Evolutionary conservation across 2,888 invertebrate genomes (phyloP).

Genomic region (Drosophila niveifrons): DNA sequence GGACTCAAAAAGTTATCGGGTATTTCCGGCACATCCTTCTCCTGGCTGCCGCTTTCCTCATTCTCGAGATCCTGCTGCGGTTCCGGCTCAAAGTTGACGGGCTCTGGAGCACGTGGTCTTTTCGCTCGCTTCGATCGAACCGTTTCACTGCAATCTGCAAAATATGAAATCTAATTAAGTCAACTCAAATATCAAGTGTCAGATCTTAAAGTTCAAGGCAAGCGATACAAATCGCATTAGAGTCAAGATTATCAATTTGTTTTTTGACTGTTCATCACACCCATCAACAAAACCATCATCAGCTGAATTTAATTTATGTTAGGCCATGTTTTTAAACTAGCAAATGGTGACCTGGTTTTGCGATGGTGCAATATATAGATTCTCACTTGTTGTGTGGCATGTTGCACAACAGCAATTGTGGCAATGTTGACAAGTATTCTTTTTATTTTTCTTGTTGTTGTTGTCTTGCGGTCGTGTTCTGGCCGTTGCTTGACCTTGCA

Average conservation of each 20-base stretch:
- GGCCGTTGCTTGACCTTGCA: slow-evolving; percentile 62
- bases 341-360: slow-evolving; percentile 47
- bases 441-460: too few relatives aligned
- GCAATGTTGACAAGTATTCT: slow-evolving; percentile 51
- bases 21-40: slow-evolving; percentile 86
- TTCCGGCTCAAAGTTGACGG: slow-evolving; percentile 84
- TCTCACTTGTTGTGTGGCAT: slow-evolving; percentile 23
- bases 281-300: slow-evolving; percentile 18
- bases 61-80: slow-evolving; percentile 86
- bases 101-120: slow-evolving; percentile 87
- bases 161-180: slow-evolving; percentile 14
- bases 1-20: slow-evolving; percentile 93
- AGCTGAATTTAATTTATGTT: slow-evolving; percentile 15
- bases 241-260: slow-evolving; percentile 74
- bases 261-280: slow-evolving; percentile 48
- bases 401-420: slow-evolving; percentile 62
- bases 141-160: slow-evolving; percentile 86
- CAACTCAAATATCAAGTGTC: slow-evolving; percentile 28
- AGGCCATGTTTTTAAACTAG: slow-evolving; percentile 39
- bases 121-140: slow-evolving; percentile 87
- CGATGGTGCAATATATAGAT: slow-evolving; percentile 23
- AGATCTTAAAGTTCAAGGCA: slow-evolving; percentile 56
- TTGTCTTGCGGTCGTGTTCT: slow-evolving; percentile 45
- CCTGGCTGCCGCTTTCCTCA: slow-evolving; percentile 83
- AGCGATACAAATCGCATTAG: slow-evolving; percentile 59